phyloP scores from a whole-genome alignment of 2,797 vertebrate species.

The Erethizon dorsatum region DNA sequence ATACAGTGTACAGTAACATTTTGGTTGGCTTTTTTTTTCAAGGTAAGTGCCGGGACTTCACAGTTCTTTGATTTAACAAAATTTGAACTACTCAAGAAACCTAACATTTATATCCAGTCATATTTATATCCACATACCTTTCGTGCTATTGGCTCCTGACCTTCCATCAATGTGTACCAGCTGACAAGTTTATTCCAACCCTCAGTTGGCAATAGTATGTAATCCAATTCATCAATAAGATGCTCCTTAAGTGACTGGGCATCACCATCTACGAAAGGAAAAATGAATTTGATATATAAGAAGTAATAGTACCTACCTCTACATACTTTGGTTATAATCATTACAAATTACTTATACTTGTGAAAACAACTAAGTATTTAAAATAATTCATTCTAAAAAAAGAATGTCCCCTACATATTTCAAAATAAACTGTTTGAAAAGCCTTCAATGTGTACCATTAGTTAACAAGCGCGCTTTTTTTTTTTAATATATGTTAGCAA shows the following conservation, averaged over 20 bases:
- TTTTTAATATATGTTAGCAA: neutral
- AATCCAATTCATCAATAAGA: conserved; percentile 99
- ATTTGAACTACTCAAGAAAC: conserved; percentile 45
- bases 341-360: conserved; percentile 55
- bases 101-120: neutral
- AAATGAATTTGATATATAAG: conserved; percentile 69
- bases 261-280: conserved; percentile 93
- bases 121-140: conserved; percentile 92
- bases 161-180: conserved; percentile 97
- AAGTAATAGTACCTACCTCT: neutral
- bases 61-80: conserved; percentile 15
- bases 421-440: conserved; percentile 52
- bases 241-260: conserved; percentile 98
- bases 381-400: conserved; percentile 47
- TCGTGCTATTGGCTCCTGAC: conserved; percentile 97
- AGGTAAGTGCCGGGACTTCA: neutral
- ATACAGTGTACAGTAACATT: neutral
- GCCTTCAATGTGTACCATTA: neutral
- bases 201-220: conserved; percentile 98
- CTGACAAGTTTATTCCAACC: conserved; percentile 99
- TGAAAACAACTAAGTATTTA: conserved; percentile 22
- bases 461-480: neutral
- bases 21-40: neutral
- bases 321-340: neutral
- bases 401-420: neutral